These are phyloP conservation scores for Peromyscus aztecus DNA, from an alignment of 2,797 vertebrate species.

Conservation along the genomic window DNA sequence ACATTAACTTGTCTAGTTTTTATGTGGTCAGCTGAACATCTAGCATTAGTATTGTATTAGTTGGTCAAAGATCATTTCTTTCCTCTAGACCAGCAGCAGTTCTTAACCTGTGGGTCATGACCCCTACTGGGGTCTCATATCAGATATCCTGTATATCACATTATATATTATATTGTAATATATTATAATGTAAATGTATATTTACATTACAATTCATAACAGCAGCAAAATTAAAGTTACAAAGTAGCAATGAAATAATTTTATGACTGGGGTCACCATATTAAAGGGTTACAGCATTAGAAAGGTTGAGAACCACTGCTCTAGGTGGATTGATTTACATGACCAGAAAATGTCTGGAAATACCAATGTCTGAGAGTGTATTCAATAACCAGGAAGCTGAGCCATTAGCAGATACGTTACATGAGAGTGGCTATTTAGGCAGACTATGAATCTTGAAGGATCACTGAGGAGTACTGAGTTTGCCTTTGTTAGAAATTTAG, in stretches of 20 bases:
- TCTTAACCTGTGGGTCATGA: not conserved
- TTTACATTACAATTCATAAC: not conserved
- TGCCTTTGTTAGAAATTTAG: not conserved
- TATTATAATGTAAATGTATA: no score
- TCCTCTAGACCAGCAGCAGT: not conserved
- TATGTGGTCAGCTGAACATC: not conserved
- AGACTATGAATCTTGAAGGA: not conserved
- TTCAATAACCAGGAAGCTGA: not conserved
- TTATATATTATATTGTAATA: no score
- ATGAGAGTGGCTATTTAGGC: not conserved
- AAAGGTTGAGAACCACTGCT: not conserved
- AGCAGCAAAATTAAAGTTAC: not conserved
- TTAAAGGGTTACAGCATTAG: not conserved
- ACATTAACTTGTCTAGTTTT: not conserved
- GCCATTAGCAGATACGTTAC: not conserved
- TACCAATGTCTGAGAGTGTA: not conserved
- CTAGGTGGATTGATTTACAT: not conserved
- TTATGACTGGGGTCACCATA: not conserved
- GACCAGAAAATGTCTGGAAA: not conserved
- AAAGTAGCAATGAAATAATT: not conserved
- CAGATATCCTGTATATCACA: not conserved
- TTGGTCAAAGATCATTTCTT: not conserved
- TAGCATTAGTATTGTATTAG: not conserved
- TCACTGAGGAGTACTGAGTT: not conserved
- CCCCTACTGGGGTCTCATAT: not conserved